Evolutionary conservation across 2,113 vertebrate genomes (phyloP), one percentile per base, ranked within the genome.

Genomic region (Tetraodon nigroviridis): DNA sequence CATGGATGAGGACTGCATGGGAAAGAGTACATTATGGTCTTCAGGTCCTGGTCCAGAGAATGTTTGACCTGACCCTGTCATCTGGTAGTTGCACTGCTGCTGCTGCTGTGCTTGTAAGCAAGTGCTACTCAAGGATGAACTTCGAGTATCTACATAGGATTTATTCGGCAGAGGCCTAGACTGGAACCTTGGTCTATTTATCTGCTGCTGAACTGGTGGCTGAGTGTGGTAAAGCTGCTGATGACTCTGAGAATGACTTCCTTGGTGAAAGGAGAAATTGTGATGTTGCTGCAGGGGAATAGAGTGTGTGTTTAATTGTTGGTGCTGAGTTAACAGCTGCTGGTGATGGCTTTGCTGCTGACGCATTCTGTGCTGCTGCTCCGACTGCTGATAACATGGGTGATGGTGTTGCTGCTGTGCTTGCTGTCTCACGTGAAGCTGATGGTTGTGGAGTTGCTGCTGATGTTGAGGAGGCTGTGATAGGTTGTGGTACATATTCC

Each of bases 191-290:
- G 76, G 79, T 59, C 66, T 59, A 80, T 71, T 88, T 62, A 84
- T 55, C 7, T 76, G 79, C 42, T 78, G 79, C 19, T 77, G 81
- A 55, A 73, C 67, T 48, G 62, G 81, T 44, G 71, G 79, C 15
- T 76, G 81, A 66, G 71, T 54, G 27, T 82, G 83, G 44, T 73
- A 85, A 51, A 64, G 46, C 49, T 84, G 93, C 75, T 92, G 93
- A 42, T 92, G 92, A 71, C 91, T 89, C 87, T 64, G 86, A 46
- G 79, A 14, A 2, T 81, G 81, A 58, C 76, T 88, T 77, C 89
- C 91, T 84, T 92, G 93, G 86, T 94, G 96, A 89, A 94, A 97
- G 77, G 93, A 80, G 90, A 95, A 98, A 77, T 89, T 90, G 82
- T 92, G 91, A 85, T 93, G 94, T 71, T 93, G 90, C 84, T 80